Evolutionary conservation across 2,113 vertebrate species (phyloP).

Genomic region (Piaya cayana): DNA sequence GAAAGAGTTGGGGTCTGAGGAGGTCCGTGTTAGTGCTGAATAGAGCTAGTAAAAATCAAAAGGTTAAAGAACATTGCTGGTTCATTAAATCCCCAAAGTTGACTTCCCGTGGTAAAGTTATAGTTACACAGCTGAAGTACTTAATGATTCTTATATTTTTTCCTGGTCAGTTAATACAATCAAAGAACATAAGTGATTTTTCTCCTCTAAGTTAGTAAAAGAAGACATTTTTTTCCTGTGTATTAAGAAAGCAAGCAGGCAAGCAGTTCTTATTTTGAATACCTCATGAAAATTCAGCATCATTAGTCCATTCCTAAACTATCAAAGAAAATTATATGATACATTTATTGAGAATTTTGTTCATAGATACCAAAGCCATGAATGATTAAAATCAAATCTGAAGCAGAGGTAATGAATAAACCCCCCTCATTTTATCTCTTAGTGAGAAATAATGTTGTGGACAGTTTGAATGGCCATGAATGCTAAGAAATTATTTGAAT

Average conservation of each 20-base stretch:
- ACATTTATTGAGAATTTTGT: not conserved
- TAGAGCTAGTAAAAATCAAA: not conserved
- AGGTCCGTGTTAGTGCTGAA: not conserved
- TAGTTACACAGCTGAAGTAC: not conserved
- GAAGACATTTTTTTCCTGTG: not conserved
- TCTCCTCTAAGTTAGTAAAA: not conserved
- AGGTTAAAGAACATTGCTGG: not conserved
- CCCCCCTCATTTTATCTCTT: not conserved
- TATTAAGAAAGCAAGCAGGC: not conserved
- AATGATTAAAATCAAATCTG: not conserved
- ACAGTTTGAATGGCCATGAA: not conserved
- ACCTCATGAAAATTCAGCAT: conserved; percentile 6
- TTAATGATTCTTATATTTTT: not conserved
- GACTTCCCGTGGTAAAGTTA: not conserved
- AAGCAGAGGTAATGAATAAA: not conserved
- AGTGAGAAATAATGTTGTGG: not conserved
- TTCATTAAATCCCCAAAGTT: not conserved
- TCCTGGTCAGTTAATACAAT: not conserved
- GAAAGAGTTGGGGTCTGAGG: not conserved
- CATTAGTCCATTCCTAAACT: not conserved
- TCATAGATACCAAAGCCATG: not conserved
- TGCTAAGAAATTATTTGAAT: not conserved
- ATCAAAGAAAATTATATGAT: not conserved
- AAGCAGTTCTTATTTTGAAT: not conserved
- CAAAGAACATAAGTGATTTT: not conserved